phyloP scores from a whole-genome alignment of 2,888 invertebrate genomes.

The Tholera decimalis region DNA sequence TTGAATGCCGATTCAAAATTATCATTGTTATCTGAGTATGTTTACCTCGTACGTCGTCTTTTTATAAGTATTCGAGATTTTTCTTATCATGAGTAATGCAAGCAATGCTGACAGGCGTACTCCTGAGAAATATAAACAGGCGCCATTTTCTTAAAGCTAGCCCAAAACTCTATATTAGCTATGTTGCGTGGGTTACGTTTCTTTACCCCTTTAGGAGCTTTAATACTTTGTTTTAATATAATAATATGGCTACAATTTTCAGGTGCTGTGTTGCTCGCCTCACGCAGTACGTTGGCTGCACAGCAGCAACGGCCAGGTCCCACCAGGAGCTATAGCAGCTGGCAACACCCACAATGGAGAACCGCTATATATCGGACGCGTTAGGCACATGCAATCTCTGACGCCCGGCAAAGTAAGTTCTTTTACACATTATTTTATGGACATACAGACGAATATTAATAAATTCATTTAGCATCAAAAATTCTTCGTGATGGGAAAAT shows the following conservation, averaged over 20 bases:
- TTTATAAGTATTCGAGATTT: background rate
- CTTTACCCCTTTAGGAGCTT: background rate
- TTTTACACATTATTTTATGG: background rate
- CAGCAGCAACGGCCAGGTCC: constrained; percentile 86
- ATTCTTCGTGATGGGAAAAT: no score
- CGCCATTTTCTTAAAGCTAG: no score
- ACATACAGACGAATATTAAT: no score
- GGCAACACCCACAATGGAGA: constrained; percentile 88
- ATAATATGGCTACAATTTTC: constrained; percentile 37
- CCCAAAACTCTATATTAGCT: no score
- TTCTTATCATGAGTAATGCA: background rate
- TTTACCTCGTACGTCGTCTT: no score
- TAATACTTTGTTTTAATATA: background rate
- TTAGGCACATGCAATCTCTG: constrained; percentile 86
- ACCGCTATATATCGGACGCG: constrained; percentile 90
- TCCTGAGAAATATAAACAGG: no score
- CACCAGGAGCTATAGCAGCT: constrained; percentile 88
- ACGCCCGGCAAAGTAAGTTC: constrained; percentile 91
- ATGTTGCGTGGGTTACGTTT: no score
- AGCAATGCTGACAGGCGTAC: no score
- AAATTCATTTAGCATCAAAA: no score
- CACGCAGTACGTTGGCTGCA: constrained; percentile 86
- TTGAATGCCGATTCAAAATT: background rate
- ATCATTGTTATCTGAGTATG: background rate
- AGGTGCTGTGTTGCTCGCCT: constrained; percentile 82